These are phyloP conservation scores for Schizotus pectinicornis DNA, from an alignment of 2,888 invertebrate genomes.

Conservation along the genomic window DNA sequence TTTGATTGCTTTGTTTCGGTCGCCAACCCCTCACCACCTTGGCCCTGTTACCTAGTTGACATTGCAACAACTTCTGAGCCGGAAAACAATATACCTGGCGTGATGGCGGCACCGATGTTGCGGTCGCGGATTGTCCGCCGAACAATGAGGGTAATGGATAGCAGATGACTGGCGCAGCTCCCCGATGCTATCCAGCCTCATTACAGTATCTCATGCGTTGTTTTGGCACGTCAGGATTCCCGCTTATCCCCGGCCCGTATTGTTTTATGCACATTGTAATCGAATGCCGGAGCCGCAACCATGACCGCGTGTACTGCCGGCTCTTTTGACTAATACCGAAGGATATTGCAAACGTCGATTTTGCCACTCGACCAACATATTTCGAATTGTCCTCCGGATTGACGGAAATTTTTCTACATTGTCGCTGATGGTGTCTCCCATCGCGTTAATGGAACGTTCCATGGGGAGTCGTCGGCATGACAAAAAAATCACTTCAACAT, in stretches of 20 bases:
- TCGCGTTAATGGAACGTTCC: too few species aligned
- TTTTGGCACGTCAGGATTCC: conserved; percentile 42
- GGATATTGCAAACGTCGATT: conserved; percentile 11
- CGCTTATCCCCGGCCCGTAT: conserved; percentile 44
- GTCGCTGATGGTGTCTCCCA: too few species aligned
- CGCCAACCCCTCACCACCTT: too few species aligned
- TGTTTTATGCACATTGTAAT: conserved; percentile 47
- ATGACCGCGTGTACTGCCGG: neutral
- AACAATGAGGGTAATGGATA: too few species aligned
- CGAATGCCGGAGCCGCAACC: conserved; percentile 33
- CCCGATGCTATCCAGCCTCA: neutral
- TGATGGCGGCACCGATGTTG: neutral
- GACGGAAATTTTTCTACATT: too few species aligned
- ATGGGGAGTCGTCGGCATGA: too few species aligned
- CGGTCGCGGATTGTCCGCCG: too few species aligned
- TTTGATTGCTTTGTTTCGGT: too few species aligned
- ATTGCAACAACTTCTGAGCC: neutral
- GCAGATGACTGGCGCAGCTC: too few species aligned
- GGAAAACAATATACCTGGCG: neutral
- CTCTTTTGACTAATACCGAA: conserved; percentile 6
- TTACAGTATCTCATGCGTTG: conserved; percentile 35
- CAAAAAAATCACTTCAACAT: too few species aligned
- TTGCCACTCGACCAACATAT: neutral
- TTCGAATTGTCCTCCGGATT: too few species aligned
- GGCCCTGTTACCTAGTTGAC: too few species aligned